Evolutionary conservation across 2,888 invertebrate species (phyloP).

Genomic region (Panopea generosa): DNA sequence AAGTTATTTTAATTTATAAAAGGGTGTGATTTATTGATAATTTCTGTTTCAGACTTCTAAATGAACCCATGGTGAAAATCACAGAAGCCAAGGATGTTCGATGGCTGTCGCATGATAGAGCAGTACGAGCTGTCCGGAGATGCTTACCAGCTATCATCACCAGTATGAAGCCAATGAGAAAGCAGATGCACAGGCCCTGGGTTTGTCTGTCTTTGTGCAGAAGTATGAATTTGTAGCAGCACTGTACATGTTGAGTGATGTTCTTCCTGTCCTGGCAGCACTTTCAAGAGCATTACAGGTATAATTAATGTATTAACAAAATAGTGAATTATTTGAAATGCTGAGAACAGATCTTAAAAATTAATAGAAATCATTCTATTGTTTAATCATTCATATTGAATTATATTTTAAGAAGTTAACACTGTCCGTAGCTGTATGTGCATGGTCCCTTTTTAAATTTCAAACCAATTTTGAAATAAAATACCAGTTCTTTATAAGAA

Average conservation of each 20-base stretch:
- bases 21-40: no score
- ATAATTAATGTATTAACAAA: background rate
- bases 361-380: no score
- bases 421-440: no score
- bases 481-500: no score
- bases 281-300: slow-evolving; percentile 47
- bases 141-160: slow-evolving; percentile 38
- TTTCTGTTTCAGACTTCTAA: no score
- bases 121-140: slow-evolving; percentile 23
- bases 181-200: slow-evolving; percentile 31
- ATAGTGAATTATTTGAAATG: no score
- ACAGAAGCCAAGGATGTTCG: slow-evolving; percentile 45
- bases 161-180: slow-evolving; percentile 44
- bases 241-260: slow-evolving; percentile 44
- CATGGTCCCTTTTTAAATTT: background rate
- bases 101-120: slow-evolving; percentile 50
- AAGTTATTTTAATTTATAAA: no score
- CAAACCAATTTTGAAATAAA: no score
- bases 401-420: no score
- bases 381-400: no score
- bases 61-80: slow-evolving; percentile 25
- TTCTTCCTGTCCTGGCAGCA: slow-evolving; percentile 33
- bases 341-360: no score
- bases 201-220: slow-evolving; percentile 43
- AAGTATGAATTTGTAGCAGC: slow-evolving; percentile 32